Evolutionary conservation across 2,888 invertebrate species (phyloP), one percentile per base, ranked within the genome.

Genomic region (Chironomus tentans): DNA sequence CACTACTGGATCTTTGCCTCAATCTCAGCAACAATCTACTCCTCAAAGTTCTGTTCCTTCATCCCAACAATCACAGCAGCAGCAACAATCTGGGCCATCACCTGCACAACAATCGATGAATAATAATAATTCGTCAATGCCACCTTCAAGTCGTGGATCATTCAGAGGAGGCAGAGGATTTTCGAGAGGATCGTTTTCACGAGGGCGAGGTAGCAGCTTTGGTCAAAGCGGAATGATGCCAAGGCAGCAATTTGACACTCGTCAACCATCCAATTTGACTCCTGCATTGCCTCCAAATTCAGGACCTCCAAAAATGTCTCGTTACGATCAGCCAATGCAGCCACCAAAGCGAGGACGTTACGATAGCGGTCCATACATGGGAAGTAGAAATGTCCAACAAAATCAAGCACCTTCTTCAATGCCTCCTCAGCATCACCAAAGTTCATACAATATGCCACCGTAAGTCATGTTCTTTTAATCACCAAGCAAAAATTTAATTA

Each of bases 381-480:
- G 70, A 3, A 72, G n/a, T 38, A 28, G 72, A 72, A 72, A 38
- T 38, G 62, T 72, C 18, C 22, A 50, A 5, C 71, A 71, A 28
- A 72, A 62, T 62, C 72, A 72, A 24, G n/a, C 28, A 13, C 50
- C 61, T 12, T 22, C 56, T 56, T 28, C 72, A 21, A 61, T 62
- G 62, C 38, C 72, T 62, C 38, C 62, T 12, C 72, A 72, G 62
- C 72, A 72, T 72, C 72, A 72, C 62, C 72, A 72, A 21, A 72
- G 18, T 38, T 72, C 61, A 5, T 62, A 72, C 12, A 72, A 72
- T 18, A 28, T 72, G 50, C 72, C 61, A 62, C 72, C 72, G 70
- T 70, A 70, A 70, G 1, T 12, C 22, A 70, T 28, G 3, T 47
- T 3, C 7, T 46, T 21, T 5, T 21, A 70, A n/a, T 18, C 46